These are phyloP conservation scores for Trachemys scripta DNA, from an alignment of 2,113 vertebrate genomes.

Conservation along the genomic window DNA sequence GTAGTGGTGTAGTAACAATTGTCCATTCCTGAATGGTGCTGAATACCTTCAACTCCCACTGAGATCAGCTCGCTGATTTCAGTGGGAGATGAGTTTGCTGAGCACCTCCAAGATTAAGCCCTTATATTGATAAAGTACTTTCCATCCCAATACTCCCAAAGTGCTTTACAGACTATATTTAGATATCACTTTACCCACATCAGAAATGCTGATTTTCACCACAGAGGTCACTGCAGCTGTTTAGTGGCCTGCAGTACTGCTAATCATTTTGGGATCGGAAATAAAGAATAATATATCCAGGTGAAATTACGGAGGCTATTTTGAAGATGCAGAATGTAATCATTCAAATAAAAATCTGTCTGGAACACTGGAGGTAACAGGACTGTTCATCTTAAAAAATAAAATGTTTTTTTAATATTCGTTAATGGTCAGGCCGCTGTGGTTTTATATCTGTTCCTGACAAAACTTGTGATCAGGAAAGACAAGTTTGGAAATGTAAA, in stretches of 20 bases:
- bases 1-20: neutral
- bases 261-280: neutral
- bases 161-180: neutral
- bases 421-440: neutral
- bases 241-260: neutral
- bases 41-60: neutral
- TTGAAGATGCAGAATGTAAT: accelerated
- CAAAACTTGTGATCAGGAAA: neutral
- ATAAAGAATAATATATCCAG: neutral
- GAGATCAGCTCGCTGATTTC: neutral
- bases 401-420: neutral
- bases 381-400: neutral
- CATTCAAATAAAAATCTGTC: neutral
- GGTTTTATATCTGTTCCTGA: neutral
- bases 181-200: neutral
- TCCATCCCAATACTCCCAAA: neutral
- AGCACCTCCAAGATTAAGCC: neutral
- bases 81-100: neutral
- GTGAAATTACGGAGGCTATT: neutral
- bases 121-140: neutral
- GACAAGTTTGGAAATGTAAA: accelerated
- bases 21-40: neutral
- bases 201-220: neutral
- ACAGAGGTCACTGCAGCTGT: neutral
- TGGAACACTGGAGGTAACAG: neutral